These are phyloP conservation scores for Etheostoma spectabile DNA, from an alignment of 2,113 vertebrate genomes.

Conservation along the genomic window DNA sequence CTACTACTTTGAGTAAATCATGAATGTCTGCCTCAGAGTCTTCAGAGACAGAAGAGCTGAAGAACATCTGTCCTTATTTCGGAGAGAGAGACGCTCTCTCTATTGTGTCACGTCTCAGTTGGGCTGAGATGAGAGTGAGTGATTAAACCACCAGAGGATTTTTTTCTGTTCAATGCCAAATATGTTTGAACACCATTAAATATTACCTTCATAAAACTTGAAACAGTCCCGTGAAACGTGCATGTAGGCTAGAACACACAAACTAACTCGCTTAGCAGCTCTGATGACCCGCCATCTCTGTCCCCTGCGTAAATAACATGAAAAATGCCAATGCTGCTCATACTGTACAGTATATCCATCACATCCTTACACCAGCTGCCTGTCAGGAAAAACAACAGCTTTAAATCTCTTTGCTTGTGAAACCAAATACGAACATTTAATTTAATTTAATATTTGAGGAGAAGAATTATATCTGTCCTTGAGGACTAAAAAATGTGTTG, in stretches of 20 bases:
- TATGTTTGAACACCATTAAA: conserved; percentile 42
- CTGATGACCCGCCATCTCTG: conserved; percentile 1
- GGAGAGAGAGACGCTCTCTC: conserved; percentile 18
- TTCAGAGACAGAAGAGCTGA: conserved; percentile 46
- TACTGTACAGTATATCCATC: conserved; percentile 17
- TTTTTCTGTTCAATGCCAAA: conserved; percentile 11
- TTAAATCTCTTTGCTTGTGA: not conserved
- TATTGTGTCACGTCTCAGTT: conserved; percentile 41
- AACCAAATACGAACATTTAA: not conserved
- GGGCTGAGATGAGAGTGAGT: conserved; percentile 51
- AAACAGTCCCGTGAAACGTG: conserved; percentile 33
- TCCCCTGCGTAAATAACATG: conserved; percentile 22
- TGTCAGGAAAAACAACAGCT: conserved; percentile 29
- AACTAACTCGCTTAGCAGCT: conserved; percentile 3
- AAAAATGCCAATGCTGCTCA: conserved; percentile 23
- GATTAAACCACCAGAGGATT: conserved; percentile 56
- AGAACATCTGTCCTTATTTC: conserved; percentile 61
- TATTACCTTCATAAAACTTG: conserved; percentile 56
- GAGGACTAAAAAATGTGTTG: not conserved
- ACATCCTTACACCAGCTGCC: conserved; percentile 16
- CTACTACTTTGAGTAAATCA: conserved; percentile 42
- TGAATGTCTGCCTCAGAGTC: conserved; percentile 39
- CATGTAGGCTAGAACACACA: not conserved
- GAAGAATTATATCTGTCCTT: not conserved
- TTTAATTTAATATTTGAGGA: not conserved